These are phyloP conservation scores for Hydropsyche tenuis DNA, from an alignment of 1,140 invertebrate species.

Conservation along the genomic window DNA sequence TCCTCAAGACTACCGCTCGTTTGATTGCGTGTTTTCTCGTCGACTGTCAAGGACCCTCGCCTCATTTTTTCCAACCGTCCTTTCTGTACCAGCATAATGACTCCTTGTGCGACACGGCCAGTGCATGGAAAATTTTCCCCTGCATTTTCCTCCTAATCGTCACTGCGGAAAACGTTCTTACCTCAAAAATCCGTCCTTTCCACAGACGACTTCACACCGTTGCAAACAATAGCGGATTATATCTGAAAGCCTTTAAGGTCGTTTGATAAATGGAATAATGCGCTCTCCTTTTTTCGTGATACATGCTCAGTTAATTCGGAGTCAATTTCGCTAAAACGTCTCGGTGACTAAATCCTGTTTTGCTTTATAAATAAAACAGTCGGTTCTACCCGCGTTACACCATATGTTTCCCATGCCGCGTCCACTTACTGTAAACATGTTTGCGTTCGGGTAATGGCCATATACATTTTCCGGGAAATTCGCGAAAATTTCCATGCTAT, in stretches of 20 bases:
- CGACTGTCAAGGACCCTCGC: slow-evolving; percentile 26
- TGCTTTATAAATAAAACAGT: slow-evolving; percentile 32
- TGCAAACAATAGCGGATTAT: not conserved
- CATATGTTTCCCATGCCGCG: slow-evolving; percentile 15
- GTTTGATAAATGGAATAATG: not conserved
- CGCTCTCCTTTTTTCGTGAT: not conserved
- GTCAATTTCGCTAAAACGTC: slow-evolving; percentile 29
- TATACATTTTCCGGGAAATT: not conserved
- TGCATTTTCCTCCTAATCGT: too few species aligned
- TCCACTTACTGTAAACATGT: slow-evolving; percentile 31
- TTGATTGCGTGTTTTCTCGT: slow-evolving; percentile 40
- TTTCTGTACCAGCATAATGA: not conserved
- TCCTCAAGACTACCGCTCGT: slow-evolving; percentile 9
- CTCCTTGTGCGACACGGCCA: slow-evolving; percentile 8
- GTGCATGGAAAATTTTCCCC: not conserved
- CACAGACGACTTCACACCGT: not conserved
- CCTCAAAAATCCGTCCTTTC: too few species aligned
- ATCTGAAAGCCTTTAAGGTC: not conserved
- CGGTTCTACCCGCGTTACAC: slow-evolving; percentile 15
- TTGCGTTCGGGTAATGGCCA: slow-evolving; percentile 17
- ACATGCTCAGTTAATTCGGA: slow-evolving; percentile 14
- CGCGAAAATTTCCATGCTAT: not conserved
- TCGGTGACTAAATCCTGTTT: slow-evolving; percentile 18
- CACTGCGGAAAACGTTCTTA: too few species aligned
- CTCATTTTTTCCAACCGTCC: slow-evolving; percentile 7